These are phyloP conservation scores for Aradus depressus DNA, from an alignment of 2,888 invertebrate genomes.

Conservation along the genomic window DNA sequence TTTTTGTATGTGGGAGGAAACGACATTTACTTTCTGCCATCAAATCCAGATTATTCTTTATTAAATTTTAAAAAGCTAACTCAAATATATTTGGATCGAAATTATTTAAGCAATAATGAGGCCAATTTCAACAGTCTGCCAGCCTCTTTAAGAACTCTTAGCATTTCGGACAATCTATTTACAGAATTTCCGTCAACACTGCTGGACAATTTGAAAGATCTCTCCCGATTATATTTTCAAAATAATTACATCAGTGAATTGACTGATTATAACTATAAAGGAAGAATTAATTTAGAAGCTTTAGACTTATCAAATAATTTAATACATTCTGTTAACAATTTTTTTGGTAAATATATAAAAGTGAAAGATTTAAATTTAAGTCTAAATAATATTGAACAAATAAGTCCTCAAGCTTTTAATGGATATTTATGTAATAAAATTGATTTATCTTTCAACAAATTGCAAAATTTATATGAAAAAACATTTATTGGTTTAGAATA, in stretches of 20 bases:
- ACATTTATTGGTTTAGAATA: slow-evolving; percentile 63
- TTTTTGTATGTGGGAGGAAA: slow-evolving; percentile 72
- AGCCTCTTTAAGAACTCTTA: slow-evolving; percentile 53
- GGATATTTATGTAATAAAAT: slow-evolving; percentile 57
- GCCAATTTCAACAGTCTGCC: slow-evolving; percentile 55
- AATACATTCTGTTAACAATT: slow-evolving; percentile 39
- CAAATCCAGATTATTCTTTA: slow-evolving; percentile 42
- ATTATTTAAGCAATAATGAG: slow-evolving; percentile 34
- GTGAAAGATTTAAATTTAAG: slow-evolving; percentile 39
- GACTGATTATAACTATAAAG: slow-evolving; percentile 44
- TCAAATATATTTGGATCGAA: slow-evolving; percentile 58
- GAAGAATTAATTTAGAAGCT: slow-evolving; percentile 59
- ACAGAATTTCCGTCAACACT: slow-evolving; percentile 55
- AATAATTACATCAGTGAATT: slow-evolving; percentile 50
- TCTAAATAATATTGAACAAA: slow-evolving; percentile 35
- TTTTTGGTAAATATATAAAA: slow-evolving; percentile 36
- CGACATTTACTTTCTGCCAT: slow-evolving; percentile 47
- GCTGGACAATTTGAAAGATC: slow-evolving; percentile 47
- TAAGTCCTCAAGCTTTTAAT: slow-evolving; percentile 34
- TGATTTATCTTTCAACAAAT: slow-evolving; percentile 60
- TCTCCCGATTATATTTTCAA: slow-evolving; percentile 58
- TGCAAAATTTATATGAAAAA: slow-evolving; percentile 42
- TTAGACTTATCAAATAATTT: slow-evolving; percentile 75
- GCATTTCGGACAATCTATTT: slow-evolving; percentile 61
- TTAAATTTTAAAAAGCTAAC: slow-evolving; percentile 44